Base-by-base conservation (phyloP, 2,888 invertebrate genomes). In the Philereme vetulata region DNA sequence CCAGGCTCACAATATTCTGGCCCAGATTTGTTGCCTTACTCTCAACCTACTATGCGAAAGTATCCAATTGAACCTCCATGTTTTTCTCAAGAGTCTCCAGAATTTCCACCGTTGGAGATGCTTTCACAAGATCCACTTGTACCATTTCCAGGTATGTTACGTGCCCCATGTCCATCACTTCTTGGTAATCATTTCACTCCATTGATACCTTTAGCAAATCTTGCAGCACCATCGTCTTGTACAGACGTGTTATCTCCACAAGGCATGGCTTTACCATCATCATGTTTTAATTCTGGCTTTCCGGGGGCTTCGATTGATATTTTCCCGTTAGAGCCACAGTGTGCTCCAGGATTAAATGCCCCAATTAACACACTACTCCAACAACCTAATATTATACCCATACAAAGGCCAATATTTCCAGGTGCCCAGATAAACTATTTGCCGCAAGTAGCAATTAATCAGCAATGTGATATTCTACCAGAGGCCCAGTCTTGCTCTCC, bases 171-270 rank as follows among this genome's bases (percentile, higher is more conserved):
- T 35, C 8, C 48, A 40, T 10, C 52, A 21, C 40, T 11, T 21
- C 35, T 49, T 6, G 38, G 49, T 6, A 50, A 52, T 11, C 32
- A 11, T 53, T 56, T 56, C 8, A 61, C 48, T 40, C 42, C 61
- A 10, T 42, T 56, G 11, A 42, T 46, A 32, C 61, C 61, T 6
- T 32, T 35, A 36, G 36, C 36, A 42, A 60, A 47, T 47, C 11
- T 38, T 42, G 33, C 34, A 32, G 38, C 36, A 4, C 8, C 11
- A 32, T 4, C 21, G 36, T n/a, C 50, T 21, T 43, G 34, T 47
- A 6, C 4, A 36, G 54, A 62, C 5, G n/a, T 44, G n/a, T n/a
- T 38, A 6, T 49, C 45, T 10, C 10, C 35, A 8, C 51, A 55
- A 54, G 35, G 9, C 42, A 9, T 40, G 38, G 9, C 5, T 53